Conservation (phyloP, 1,140 invertebrate species). For the Cyclina sinensis region DNA sequence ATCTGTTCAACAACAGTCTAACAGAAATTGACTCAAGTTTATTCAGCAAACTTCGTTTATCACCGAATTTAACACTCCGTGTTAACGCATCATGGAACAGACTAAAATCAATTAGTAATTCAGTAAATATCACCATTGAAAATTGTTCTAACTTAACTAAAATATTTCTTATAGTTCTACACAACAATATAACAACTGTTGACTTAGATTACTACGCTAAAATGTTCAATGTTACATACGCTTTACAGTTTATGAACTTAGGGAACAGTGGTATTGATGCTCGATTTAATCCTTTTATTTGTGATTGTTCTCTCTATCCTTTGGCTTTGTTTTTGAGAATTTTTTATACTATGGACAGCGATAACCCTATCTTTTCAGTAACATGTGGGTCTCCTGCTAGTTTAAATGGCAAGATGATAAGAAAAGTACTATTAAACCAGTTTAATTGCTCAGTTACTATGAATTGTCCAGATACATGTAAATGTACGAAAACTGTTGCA, state of each 20-base stretch:
- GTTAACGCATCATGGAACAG: not conserved
- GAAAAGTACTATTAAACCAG: not conserved
- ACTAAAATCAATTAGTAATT: not conserved
- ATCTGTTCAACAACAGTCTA: not conserved
- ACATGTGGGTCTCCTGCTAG: not conserved
- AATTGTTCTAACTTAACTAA: not conserved
- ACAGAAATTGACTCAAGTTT: constrained; percentile 7
- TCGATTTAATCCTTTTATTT: constrained; percentile 41
- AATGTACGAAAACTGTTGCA: not conserved
- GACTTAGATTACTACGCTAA: not conserved
- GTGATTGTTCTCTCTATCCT: constrained; percentile 17
- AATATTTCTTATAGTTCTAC: not conserved
- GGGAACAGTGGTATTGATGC: constrained; percentile 19
- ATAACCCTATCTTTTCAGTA: constrained; percentile 28
- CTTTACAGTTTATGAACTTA: not conserved
- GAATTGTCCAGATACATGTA: not conserved
- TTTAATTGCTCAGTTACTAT: constrained; percentile 35
- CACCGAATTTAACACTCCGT: not conserved
- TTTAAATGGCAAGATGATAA: not conserved
- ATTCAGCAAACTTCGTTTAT: not conserved
- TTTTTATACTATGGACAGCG: not conserved
- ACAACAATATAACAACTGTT: constrained; percentile 21
- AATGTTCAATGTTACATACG: constrained; percentile 6
- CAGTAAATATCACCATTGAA: not conserved
- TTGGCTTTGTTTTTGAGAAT: not conserved